Conservation (phyloP, 2,113 vertebrate species). For the Vicugna pacos region DNA sequence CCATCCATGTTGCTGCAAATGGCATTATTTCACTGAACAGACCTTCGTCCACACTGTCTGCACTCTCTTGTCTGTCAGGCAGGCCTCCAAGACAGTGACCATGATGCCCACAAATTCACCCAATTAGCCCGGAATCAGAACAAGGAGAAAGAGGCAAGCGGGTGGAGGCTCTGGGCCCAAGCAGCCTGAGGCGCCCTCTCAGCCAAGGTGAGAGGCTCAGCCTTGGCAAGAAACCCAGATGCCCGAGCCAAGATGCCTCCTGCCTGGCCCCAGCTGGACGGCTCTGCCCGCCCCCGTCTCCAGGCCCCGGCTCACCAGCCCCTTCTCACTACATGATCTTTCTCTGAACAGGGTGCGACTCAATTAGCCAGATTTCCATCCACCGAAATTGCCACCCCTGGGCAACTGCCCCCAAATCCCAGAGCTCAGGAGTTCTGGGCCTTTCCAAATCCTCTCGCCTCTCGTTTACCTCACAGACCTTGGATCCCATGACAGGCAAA, state of each 20-base stretch:
- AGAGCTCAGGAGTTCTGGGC: not conserved
- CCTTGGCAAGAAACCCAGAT: fast-evolving
- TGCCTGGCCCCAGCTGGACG: not conserved
- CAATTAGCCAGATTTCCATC: not conserved
- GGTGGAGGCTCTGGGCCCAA: not conserved
- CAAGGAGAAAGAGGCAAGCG: not conserved
- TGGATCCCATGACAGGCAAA: not conserved
- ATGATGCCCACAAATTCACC: not conserved
- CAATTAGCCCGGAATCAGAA: not conserved
- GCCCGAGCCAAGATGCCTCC: not conserved
- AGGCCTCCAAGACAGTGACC: not conserved
- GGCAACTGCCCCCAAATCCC: not conserved
- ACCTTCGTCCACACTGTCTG: not conserved
- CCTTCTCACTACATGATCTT: not conserved
- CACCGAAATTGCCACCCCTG: not conserved
- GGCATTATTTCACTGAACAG: not conserved
- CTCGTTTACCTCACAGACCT: not conserved
- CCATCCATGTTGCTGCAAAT: too few relatives aligned
- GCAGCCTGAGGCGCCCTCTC: too few relatives aligned
- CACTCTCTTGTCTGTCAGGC: not conserved
- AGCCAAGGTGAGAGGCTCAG: not conserved
- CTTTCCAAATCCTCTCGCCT: not conserved
- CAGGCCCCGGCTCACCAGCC: not conserved
- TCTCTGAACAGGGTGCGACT: not conserved
- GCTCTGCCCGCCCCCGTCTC: not conserved